Evolutionary conservation across 2,888 invertebrate species (phyloP).

Genomic region (Habrosyne pyritoides): DNA sequence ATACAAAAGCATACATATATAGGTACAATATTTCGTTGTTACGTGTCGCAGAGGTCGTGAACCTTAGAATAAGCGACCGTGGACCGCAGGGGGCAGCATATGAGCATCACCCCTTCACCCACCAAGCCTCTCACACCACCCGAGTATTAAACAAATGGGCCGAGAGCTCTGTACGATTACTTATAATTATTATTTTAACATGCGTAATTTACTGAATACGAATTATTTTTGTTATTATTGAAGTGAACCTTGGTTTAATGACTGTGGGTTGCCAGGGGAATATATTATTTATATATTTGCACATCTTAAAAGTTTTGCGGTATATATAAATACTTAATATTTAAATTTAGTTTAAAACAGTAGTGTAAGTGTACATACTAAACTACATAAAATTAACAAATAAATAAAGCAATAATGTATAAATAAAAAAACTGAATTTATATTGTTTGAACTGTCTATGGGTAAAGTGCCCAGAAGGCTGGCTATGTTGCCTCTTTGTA

Average conservation of each 20-base stretch:
- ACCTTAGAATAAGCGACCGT: not conserved
- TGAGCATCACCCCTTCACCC: not conserved
- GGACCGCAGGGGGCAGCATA: not conserved
- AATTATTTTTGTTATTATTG: not conserved
- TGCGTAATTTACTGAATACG: not conserved
- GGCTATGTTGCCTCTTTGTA: too few relatives aligned
- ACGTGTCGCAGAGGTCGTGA: not conserved
- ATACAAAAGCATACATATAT: not conserved
- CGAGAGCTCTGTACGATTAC: not conserved
- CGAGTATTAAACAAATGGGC: not conserved
- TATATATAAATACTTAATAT: too few relatives aligned
- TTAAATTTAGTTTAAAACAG: too few relatives aligned
- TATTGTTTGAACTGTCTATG: too few relatives aligned
- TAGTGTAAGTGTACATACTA: too few relatives aligned
- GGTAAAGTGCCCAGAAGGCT: too few relatives aligned
- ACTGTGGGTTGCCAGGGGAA: not conserved
- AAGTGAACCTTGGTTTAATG: not conserved
- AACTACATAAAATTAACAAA: too few relatives aligned
- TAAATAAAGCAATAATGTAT: too few relatives aligned
- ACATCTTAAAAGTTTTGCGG: too few relatives aligned
- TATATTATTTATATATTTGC: too few relatives aligned
- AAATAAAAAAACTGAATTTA: too few relatives aligned
- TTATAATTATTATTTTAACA: not conserved
- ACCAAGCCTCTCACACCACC: not conserved
- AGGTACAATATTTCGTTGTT: not conserved